Conservation (phyloP, 1,140 invertebrate species). For the Cataglyphis hispanica region DNA sequence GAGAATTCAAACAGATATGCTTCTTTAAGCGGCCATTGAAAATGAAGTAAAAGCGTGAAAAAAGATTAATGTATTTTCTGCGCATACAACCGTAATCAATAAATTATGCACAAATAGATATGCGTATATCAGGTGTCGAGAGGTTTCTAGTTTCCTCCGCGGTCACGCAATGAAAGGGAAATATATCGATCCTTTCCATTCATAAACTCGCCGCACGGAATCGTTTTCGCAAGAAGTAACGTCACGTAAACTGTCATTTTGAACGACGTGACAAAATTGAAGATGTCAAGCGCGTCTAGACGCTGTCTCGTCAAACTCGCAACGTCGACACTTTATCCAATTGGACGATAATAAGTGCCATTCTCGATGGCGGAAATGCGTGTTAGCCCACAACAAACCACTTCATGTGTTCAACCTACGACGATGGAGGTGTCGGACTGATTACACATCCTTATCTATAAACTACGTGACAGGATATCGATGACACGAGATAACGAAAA, state of each 20-base stretch:
- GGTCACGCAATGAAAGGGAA: conserved; percentile 22
- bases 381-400: conserved; percentile 77
- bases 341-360: conserved; percentile 77
- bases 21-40: background rate
- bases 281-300: conserved; percentile 80
- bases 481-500: background rate
- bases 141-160: conserved; percentile 12
- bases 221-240: conserved; percentile 51
- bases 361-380: conserved; percentile 77
- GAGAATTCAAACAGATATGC: too few species aligned
- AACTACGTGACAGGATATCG: background rate
- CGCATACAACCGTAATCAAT: background rate
- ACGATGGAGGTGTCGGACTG: background rate
- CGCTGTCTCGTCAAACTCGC: conserved; percentile 81
- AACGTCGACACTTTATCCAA: conserved; percentile 78
- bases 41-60: background rate
- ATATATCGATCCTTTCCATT: conserved; percentile 54
- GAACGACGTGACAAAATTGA: conserved; percentile 74
- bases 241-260: conserved; percentile 66
- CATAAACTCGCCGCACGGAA: conserved; percentile 44
- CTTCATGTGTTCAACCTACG: conserved; percentile 38
- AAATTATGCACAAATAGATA: background rate
- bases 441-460: conserved; percentile 25
- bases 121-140: background rate
- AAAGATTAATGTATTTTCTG: background rate